Conservation (phyloP, 1,140 invertebrate species). For the Procambarus virginalis region DNA sequence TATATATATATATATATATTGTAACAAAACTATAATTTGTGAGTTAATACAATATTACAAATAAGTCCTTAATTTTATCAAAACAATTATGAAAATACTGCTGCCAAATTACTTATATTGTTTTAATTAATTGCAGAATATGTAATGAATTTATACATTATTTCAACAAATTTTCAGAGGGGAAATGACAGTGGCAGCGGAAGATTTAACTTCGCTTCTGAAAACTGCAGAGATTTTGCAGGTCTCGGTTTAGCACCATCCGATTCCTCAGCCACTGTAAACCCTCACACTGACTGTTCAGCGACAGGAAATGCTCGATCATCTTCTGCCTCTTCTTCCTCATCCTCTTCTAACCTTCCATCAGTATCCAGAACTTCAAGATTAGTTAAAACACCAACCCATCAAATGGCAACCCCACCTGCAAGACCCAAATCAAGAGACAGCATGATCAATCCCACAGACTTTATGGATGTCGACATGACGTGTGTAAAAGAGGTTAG, state of each 20-base stretch:
- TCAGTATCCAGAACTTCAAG: constrained; percentile 17
- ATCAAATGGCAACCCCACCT: constrained; percentile 22
- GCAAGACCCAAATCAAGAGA: constrained; percentile 54
- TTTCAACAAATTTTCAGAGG: constrained; percentile 74
- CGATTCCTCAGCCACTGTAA: constrained; percentile 48
- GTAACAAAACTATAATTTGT: no score
- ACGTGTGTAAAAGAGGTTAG: constrained; percentile 64
- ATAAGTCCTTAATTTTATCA: no score
- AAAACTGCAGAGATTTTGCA: constrained; percentile 88
- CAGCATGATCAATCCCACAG: constrained; percentile 51
- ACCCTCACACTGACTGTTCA: constrained; percentile 36
- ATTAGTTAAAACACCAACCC: background rate
- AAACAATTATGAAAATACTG: no score
- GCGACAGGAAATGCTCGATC: constrained; percentile 26
- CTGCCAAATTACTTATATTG: no score
- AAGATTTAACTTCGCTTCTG: constrained; percentile 88
- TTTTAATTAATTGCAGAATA: no score
- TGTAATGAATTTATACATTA: no score
- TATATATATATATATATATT: no score
- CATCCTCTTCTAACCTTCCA: constrained; percentile 22
- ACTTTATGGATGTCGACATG: constrained; percentile 64
- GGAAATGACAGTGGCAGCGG: constrained; percentile 92
- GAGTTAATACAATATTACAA: no score
- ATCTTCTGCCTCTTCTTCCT: constrained; percentile 47
- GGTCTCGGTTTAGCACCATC: constrained; percentile 83